Base-by-base conservation (phyloP, 2,113 vertebrate species). In the Pheucticus melanocephalus region DNA sequence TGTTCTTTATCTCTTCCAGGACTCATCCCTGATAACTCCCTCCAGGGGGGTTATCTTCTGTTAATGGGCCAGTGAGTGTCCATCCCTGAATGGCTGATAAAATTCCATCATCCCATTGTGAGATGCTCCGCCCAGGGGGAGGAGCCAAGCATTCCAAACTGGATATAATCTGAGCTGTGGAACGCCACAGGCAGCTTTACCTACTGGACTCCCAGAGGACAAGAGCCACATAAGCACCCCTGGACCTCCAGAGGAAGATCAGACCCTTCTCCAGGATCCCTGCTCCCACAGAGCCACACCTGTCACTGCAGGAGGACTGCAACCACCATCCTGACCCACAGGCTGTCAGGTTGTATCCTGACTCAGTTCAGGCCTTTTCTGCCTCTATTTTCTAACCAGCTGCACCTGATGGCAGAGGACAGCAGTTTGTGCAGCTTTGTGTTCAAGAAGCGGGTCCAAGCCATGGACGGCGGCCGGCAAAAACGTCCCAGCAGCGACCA, bases 391-490 rank as follows among this genome's bases (percentile, higher is more conserved):
- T 37, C 17, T 23, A 17, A 8, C 6, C 4, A 4, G 39, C 3
- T 1, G 15, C 19, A 10, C 8, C 1, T 6, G 42, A 75, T 75
- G 72, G 54, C 54, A 1, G 42, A 59, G 72, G 33, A 47, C 25
- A 23, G 42, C 33, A 12, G 12, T 1, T 9, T 98, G 4, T 99
- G 99, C 72, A 97, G 97, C 51, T 99, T 99, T 96, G 31, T 98
- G 6, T 99, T 99, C 90, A 99, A 98, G 95, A 99, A 99, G 95
- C 98, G 98, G 7, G 97, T 82, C 0, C 98, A 53, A 94, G 97
- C 6, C 94, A 96, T 25, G 78, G 98, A 70, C 96, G 98, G 94
- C 93, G 98, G 92, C 54, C 98, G 93, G 97, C 97, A 75, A 0
- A 60, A 98, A 94, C 89, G 97, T 95, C 92, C 98, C 95, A 23